phyloP scores from a whole-genome alignment of 2,888 invertebrate genomes.

The Hartigia nigra region DNA sequence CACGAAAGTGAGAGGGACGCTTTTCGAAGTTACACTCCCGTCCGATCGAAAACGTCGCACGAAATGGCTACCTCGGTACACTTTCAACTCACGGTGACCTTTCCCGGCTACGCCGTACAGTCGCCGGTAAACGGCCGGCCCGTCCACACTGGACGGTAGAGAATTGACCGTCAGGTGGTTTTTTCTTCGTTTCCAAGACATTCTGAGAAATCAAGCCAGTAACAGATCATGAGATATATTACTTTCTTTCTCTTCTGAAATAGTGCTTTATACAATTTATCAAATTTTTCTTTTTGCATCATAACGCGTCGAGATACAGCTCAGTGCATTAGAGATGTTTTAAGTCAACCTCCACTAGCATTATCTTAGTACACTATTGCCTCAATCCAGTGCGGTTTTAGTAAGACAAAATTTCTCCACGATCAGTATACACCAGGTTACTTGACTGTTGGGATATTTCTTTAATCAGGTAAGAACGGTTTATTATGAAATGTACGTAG shows the following conservation, averaged over 20 bases:
- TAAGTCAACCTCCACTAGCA: neutral
- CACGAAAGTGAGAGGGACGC: slow-evolving; percentile 7
- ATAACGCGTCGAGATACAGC: neutral
- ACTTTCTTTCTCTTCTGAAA: neutral
- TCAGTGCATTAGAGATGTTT: neutral
- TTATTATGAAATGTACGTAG: neutral
- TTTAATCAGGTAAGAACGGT: neutral
- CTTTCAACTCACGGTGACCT: slow-evolving; percentile 38
- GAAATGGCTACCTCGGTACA: slow-evolving; percentile 28
- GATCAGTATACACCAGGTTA: neutral
- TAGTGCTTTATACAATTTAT: neutral
- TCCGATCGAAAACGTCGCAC: slow-evolving; percentile 15
- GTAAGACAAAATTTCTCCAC: neutral
- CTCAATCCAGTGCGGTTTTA: neutral
- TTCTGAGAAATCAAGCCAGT: neutral
- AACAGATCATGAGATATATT: neutral
- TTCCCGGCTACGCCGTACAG: slow-evolving; percentile 23
- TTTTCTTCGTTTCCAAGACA: neutral
- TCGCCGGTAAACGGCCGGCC: slow-evolving; percentile 9
- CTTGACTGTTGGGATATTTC: neutral
- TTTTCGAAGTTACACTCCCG: slow-evolving; percentile 6
- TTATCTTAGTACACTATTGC: neutral
- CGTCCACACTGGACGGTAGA: neutral
- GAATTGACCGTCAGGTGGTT: neutral
- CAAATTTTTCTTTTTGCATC: neutral